phyloP scores from a whole-genome alignment of 2,797 vertebrate species.

The Erethizon dorsatum region DNA sequence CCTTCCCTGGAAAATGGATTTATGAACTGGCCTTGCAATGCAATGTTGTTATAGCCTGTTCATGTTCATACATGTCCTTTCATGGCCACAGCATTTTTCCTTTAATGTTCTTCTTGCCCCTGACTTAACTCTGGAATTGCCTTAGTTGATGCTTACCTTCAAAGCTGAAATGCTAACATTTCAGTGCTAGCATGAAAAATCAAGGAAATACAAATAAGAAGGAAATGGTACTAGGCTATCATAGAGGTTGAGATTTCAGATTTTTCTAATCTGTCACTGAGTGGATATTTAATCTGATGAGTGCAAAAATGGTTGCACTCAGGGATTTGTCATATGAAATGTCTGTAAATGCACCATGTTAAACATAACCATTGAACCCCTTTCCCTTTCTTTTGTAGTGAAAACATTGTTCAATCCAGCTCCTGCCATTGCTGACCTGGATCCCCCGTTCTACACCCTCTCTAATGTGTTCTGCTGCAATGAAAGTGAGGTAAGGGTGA shows the following conservation, averaged over 20 bases:
- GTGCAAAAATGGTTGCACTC: not conserved
- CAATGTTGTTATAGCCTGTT: not conserved
- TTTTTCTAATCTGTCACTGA: constrained; percentile 72
- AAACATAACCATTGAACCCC: constrained; percentile 58
- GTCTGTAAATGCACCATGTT: constrained; percentile 11
- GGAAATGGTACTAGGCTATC: not conserved
- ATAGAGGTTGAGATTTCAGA: not conserved
- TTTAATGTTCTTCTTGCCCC: constrained; percentile 4
- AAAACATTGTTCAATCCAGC: constrained; percentile 98
- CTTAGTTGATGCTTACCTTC: not conserved
- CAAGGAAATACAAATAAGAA: not conserved
- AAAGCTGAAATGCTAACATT: not conserved
- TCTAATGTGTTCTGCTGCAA: constrained; percentile 99
- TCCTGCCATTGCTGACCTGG: constrained; percentile 94
- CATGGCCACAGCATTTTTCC: not conserved
- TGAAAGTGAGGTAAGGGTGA: constrained; percentile 95
- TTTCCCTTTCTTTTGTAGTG: constrained; percentile 90
- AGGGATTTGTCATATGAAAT: constrained; percentile 44
- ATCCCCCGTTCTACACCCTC: constrained; percentile 93
- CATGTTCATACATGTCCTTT: not conserved
- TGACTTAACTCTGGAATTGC: constrained; percentile 5
- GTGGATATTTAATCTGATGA: constrained; percentile 39
- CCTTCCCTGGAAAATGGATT: constrained; percentile 56
- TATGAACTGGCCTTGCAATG: not conserved
- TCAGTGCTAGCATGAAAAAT: not conserved